Base-by-base conservation (phyloP, 2,797 vertebrate genomes). In the Pantherophis vulpinus region DNA sequence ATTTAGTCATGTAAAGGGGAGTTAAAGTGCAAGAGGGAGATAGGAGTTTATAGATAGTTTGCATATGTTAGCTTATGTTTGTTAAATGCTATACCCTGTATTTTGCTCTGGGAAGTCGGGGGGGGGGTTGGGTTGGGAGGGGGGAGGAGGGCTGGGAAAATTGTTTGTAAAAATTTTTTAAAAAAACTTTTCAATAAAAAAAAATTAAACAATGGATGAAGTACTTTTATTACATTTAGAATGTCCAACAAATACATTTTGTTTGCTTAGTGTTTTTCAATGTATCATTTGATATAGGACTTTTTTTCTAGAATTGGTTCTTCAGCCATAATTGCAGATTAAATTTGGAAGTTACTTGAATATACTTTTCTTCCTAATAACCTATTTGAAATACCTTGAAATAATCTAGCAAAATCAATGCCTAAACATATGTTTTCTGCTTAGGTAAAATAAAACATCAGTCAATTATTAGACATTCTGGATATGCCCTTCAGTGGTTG, bases 331-430 rank as follows among this genome's bases (percentile, higher is more conserved):
- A 87, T 63, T 63, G 29, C 18, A 63, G 14, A 13, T n/a, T 25
- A 63, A 86, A 47, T 83, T 56, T 13, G 23, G 47, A 94, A 94
- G 66, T 0, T 89, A 86, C 89, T 94, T 2, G 93, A 79, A 20
- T 60, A 54, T 92, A 94, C 2, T 86, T 70, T 70, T 56, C 55
- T 61, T 91, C 58, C 32, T 91, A 59, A n/a, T 51, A 60, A 8
- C 1, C 7, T n/a, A 20, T n/a, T 86, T 47, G 23, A 87, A 14
- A 27, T 3, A 59, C 70, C 12, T 55, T 11, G 42, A 61, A 32
- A 42, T 92, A 70, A 86, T 91, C 90, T 32, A 92, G 4, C 9
- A 51, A 2, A 91, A 91, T 63, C 1, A 61, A 87, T 87, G 60
- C 29, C 79, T 63, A 37, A 90, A 25, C 0, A 14, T 10, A 51